These are phyloP conservation scores for Leuciscus waleckii DNA, from an alignment of 2,797 vertebrate species.

Conservation along the genomic window DNA sequence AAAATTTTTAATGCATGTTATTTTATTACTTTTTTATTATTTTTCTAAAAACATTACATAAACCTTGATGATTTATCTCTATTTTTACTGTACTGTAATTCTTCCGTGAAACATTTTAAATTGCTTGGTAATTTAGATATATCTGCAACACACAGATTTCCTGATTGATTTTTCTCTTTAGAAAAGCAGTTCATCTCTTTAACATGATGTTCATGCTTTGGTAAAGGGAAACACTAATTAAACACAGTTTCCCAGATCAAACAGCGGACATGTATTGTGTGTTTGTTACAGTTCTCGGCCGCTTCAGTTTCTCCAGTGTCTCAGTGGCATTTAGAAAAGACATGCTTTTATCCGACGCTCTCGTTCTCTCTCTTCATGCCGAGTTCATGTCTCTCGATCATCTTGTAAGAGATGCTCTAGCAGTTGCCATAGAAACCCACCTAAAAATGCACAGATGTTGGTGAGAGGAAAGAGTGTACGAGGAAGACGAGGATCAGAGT, in stretches of 20 bases:
- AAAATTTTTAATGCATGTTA: too few species aligned
- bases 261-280: background rate
- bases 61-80: too few species aligned
- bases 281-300: background rate
- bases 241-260: background rate
- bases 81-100: too few species aligned
- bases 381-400: background rate
- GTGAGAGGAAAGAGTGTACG: background rate
- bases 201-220: background rate
- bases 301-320: background rate
- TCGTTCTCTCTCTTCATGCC: background rate
- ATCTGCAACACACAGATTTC: background rate
- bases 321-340: background rate
- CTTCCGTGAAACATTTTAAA: background rate
- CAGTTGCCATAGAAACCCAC: conserved; percentile 9
- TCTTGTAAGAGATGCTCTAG: background rate
- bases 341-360: background rate
- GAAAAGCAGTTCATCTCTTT: background rate
- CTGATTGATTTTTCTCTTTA: background rate
- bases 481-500: background rate
- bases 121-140: background rate
- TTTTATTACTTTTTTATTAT: too few species aligned
- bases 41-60: too few species aligned
- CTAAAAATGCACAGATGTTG: background rate
- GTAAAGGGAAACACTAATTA: background rate